Base-by-base conservation (phyloP, 2,797 vertebrate genomes). In the Anabas testudineus region DNA sequence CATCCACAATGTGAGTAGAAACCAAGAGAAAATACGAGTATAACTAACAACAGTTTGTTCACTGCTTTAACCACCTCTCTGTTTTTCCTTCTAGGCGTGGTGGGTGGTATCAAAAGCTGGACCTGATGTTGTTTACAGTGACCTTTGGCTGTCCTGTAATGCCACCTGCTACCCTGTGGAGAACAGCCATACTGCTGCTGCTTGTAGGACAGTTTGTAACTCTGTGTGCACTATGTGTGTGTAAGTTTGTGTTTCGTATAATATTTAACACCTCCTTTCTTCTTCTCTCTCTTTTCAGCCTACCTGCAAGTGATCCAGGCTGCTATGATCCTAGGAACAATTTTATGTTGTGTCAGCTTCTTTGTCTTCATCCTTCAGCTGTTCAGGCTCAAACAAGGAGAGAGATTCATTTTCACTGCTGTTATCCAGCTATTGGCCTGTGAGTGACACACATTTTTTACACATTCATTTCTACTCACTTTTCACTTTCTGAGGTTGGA, bases 341-440 rank as follows among this genome's bases (percentile, higher is more conserved):
- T 98, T 65, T 91, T 99, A 62, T 97, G 96, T 71, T 98, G 96
- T 2, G 82, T 97, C 68, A 94, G 95, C 65, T 96, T 99, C 86
- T 93, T 99, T 42, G 89, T 96, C 84, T 99, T 99, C 88, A 88
- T 99, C 84, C 94, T 99, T 16, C 98, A 99, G 82, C 96, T 99
- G 69, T 99, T 99, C 94, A 95, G 94, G 61, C 94, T 99, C 73
- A 96, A 97, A 82, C 97, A 98, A 91, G 98, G 98, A 36, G 97
- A 99, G 86, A 89, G 98, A 87, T 99, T 99, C 53, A 84, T 97
- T 66, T 91, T 98, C 76, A 96, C 97, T 0, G 95, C 97, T 21
- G 28, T 96, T 78, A 95, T 99, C 75, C 96, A 99, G 89, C 94
- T 99, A 13, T 28, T 99, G 85, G 94, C 96, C 15, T 95, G 97